These are phyloP conservation scores for Tenebrio molitor DNA, from an alignment of 1,140 invertebrate genomes.

Conservation along the genomic window DNA sequence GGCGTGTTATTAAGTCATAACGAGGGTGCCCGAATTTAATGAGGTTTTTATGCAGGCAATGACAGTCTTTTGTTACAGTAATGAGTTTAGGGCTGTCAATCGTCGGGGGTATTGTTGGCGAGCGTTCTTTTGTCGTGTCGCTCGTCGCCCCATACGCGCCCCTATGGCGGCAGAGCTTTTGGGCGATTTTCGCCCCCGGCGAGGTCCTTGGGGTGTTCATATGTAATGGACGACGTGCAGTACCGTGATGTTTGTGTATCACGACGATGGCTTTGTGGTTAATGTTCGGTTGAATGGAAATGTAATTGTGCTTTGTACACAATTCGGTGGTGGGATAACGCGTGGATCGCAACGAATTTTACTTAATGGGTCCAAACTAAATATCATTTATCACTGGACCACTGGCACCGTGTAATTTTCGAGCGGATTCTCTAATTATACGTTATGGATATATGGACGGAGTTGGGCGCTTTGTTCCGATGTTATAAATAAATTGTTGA, in stretches of 20 bases:
- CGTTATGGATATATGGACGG: background rate
- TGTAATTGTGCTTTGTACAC: slow-evolving; percentile 35
- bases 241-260: slow-evolving; percentile 34
- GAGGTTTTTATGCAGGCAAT: slow-evolving; percentile 67
- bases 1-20: slow-evolving; percentile 63
- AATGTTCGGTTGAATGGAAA: slow-evolving; percentile 41
- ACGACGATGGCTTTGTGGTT: slow-evolving; percentile 21
- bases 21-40: slow-evolving; percentile 63
- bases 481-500: background rate
- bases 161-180: background rate
- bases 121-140: slow-evolving; percentile 36
- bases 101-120: slow-evolving; percentile 59
- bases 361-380: slow-evolving; percentile 35
- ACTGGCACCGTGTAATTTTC: slow-evolving; percentile 16
- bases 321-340: too few relatives aligned
- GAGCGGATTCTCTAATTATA: slow-evolving; percentile 3
- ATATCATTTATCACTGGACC: slow-evolving; percentile 39
- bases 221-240: slow-evolving; percentile 25
- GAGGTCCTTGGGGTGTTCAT: slow-evolving; percentile 8
- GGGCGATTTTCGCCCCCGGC: slow-evolving; percentile 8
- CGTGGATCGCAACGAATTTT: background rate
- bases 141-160: background rate
- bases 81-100: slow-evolving; percentile 66
- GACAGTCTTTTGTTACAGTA: slow-evolving; percentile 66
- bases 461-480: too few relatives aligned